Base-by-base conservation (phyloP, 2,888 invertebrate species). In the Agrenia bidenticulata region DNA sequence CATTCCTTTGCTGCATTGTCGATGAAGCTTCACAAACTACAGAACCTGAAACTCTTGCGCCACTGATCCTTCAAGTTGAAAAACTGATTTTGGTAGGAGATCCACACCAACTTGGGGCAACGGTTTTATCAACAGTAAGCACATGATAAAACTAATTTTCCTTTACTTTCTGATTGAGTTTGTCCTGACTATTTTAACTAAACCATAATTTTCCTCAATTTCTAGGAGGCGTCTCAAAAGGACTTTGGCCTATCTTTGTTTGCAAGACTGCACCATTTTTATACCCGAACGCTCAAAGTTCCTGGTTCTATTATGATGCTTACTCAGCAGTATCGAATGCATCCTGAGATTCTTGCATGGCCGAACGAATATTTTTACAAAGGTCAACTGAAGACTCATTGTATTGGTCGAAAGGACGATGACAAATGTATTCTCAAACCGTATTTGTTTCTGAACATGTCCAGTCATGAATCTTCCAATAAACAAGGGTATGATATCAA, bases 1-100 rank as follows among this genome's bases (percentile, higher is more conserved):
- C 64, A 57, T 82, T 84, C 63, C 85, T 86, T 56, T 82, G 87
- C 64, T 92, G 92, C 76, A 88, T 92, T 61, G 85, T 93, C 60
- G 92, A 92, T 80, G 92, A 94, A 82, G 93, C 94, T 21, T 90
- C 92, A 0, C 92, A 93, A 78, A 89, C 90, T 72, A 87, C 85
- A 41, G 95, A 95, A 80, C 86, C 90, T 1, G 92, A 92, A 80
- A 85, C 88, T 1, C 81, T 94, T 70, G 85, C 92, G 71, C 94
- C 94, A 0, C 82, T 94, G 51, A 85, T 87, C 77, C 85, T 91
- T 69, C 88, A 88, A 59, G 85, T 91, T 2, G 86, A 85, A 53
- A 88, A 86, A 59, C 81, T 94, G 55, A 85, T 94, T 42, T 82
- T 95, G 69, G 89, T 94, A 32, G 94, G 94, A 0, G 94, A 95